phyloP scores from a whole-genome alignment of 1,140 invertebrate genomes.

The Aphelenchoides besseyi region DNA sequence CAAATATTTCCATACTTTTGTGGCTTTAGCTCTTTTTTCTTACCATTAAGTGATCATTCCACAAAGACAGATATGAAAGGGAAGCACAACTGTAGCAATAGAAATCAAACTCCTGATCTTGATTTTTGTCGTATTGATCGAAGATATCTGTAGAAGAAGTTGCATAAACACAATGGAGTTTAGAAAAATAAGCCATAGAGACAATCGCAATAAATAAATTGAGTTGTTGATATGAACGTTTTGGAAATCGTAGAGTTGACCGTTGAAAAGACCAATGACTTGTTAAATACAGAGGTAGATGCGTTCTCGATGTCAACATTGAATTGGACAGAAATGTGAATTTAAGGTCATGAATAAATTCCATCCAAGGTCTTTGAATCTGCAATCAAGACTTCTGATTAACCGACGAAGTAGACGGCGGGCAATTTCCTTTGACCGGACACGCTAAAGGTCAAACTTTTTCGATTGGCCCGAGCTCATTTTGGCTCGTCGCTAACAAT shows the following conservation, averaged over 20 bases:
- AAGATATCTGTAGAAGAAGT: background rate
- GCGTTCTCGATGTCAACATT: too few relatives aligned
- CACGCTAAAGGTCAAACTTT: background rate
- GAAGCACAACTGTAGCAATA: constrained; percentile 10
- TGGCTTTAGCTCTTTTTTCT: too few relatives aligned
- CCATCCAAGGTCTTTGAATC: too few relatives aligned
- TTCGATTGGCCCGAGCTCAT: background rate
- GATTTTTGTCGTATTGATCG: constrained; percentile 4
- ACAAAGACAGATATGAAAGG: constrained; percentile 38
- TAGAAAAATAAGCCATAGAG: background rate
- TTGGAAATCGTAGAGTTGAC: too few relatives aligned
- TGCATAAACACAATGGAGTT: background rate
- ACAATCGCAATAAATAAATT: background rate
- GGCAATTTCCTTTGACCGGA: background rate
- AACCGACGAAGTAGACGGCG: too few relatives aligned
- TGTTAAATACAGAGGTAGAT: too few relatives aligned
- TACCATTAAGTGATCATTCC: constrained; percentile 48
- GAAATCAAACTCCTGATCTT: background rate
- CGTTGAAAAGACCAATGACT: too few relatives aligned
- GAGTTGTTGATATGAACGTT: background rate
- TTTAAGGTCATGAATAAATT: too few relatives aligned
- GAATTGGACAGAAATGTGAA: too few relatives aligned
- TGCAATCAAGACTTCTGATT: too few relatives aligned
- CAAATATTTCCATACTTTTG: too few relatives aligned
- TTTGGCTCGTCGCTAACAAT: background rate